phyloP scores from a whole-genome alignment of 2,797 vertebrate species.

The Chlorospingus semifuscus region DNA sequence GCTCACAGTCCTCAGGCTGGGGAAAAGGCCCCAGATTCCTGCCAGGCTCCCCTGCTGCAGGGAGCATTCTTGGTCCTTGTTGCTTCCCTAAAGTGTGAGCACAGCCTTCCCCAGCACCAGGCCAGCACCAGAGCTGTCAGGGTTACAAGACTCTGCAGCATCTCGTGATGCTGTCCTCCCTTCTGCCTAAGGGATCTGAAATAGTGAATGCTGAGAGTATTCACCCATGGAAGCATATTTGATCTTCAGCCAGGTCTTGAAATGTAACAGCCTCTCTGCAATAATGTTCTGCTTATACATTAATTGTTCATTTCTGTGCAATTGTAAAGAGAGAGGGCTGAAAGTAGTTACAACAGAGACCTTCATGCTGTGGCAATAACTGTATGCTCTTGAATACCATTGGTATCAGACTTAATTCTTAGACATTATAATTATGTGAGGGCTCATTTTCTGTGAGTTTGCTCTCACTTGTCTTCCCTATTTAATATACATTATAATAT shows the following conservation, averaged over 20 bases:
- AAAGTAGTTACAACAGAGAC: slow-evolving; percentile 60
- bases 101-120: not conserved
- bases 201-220: not conserved
- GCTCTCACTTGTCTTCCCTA: slow-evolving; percentile 38
- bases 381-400: slow-evolving; percentile 18
- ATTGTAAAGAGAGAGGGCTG: not conserved
- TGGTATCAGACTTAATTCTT: slow-evolving; percentile 36
- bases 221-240: not conserved
- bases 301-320: slow-evolving; percentile 21
- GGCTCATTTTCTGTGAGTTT: slow-evolving; percentile 39
- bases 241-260: slow-evolving; percentile 51
- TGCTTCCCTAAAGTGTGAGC: not conserved
- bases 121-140: not conserved
- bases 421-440: slow-evolving; percentile 56
- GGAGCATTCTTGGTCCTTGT: not conserved
- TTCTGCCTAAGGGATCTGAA: not conserved
- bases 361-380: slow-evolving; percentile 50
- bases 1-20: not conserved
- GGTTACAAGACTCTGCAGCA: not conserved
- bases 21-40: accelerated
- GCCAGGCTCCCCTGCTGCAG: accelerated
- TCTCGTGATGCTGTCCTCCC: not conserved
- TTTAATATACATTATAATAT: slow-evolving; percentile 49
- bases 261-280: slow-evolving; percentile 24
- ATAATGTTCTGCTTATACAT: slow-evolving; percentile 33